Evolutionary conservation across 1,140 invertebrate species (phyloP), one percentile per base, ranked within the genome.

Genomic region (Leptopilina boulardi): DNA sequence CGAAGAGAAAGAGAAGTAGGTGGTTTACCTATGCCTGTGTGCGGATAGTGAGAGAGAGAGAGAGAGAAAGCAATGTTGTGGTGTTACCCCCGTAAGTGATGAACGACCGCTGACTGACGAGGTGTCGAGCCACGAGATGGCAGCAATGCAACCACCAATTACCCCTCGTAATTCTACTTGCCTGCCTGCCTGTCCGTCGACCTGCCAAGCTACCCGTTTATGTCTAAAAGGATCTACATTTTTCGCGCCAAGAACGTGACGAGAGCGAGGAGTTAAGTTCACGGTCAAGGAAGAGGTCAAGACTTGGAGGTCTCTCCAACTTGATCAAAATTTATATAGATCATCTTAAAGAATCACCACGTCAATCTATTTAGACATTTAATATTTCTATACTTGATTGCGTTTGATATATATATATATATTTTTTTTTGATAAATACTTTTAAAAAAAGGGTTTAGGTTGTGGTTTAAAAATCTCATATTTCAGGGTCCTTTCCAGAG

Each of bases 81-180:
- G 41, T 47, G 72, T 38, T 54, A 66, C 59, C n/a, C n/a, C 56
- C 59, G 38, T 70, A 76, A 80, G 76, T 80, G 75, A 80, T 77
- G 76, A 56, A 77, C 73, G 79, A 72, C 70, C 72, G 74, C 23
- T 42, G 74, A 34, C 76, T 71, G 80, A 83, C 78, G 78, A 83
- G 80, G 82, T 83, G 80, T 83, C 82, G 78, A 80, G 80, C 76
- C 71, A 30, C 76, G 21, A 72, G 77, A 79, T 81, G 80, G 74
- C 74, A 66, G 71, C 72, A 38, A 42, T 44, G 75, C 74, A 80
- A 78, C 82, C 77, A 73, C 78, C 80, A 80, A 83, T 82, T 83
- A 81, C 76, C 75, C 79, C 71, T 77, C 77, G 77, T 54, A 72
- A 77, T 78, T 77, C 75, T 34, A 74, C 72, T 71, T 47, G 41